Evolutionary conservation across 2,113 vertebrate genomes (phyloP), one percentile per base, ranked within the genome.

Genomic region (Scopus umbretta): DNA sequence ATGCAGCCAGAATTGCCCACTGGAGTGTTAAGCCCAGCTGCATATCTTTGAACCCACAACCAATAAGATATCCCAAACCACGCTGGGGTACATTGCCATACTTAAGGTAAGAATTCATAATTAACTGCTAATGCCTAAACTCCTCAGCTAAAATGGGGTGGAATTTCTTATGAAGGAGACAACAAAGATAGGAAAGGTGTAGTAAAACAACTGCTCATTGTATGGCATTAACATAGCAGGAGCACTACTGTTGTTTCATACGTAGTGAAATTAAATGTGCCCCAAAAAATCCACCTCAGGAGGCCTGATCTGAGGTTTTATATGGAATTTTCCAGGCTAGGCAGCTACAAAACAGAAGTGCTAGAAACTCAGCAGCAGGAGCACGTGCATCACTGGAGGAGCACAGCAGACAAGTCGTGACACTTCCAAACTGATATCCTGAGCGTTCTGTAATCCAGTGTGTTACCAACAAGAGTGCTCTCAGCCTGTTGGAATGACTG

Each of bases 101-200:
- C 55, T 94, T 84, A 82, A 96, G 81, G 86, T 95, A 93, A 93
- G 72, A 97, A 94, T 86, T 90, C 59, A 45, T 92, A 92, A 91
- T 84, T 85, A 87, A 79, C 86, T 82, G 73, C 79, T 86, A 95
- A 94, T 80, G 42, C 42, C 15, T 81, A 68, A 92, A 92, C 34
- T 56, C 38, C 30, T 92, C 61, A 38, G 56, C 52, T 96, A 93
- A 62, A 95, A 83, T 10, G 14, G 52, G 25, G 38, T 63, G 79
- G 90, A 97, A 96, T 83, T 96, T 83, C 81, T 94, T 27, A 22
- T 30, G 29, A 93, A 92, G 68, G 43, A 62, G 65, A 86, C 36
- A 73, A 86, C 59, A 71, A 89, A 72, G 45, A 23, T 38, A 65
- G 12, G 10, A 73, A 90, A 55, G 32, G 23, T 27, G 23, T 6